Conservation (phyloP, 2,113 vertebrate genomes). For the Poecilia latipinna region DNA sequence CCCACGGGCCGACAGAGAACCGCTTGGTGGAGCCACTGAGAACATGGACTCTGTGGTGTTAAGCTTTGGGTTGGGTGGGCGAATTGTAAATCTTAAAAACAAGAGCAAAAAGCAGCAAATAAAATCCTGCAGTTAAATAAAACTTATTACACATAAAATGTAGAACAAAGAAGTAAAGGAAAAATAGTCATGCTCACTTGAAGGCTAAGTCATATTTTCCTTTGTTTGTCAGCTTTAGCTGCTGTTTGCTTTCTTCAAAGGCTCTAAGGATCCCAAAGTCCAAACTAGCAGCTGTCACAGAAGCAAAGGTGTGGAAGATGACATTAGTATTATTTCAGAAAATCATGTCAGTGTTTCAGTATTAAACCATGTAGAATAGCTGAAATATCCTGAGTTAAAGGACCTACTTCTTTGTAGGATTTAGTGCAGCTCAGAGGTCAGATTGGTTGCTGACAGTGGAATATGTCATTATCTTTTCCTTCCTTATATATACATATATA, state of each 20-base stretch:
- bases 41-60: conserved; percentile 79
- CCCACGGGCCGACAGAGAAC: conserved; percentile 72
- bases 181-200: conserved; percentile 79
- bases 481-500: too few species aligned
- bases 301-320: conserved; percentile 4
- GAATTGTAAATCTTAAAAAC: conserved; percentile 82
- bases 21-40: conserved; percentile 79
- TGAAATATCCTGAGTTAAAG: not conserved
- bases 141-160: not conserved
- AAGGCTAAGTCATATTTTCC: conserved; percentile 87
- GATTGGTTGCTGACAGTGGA: too few species aligned
- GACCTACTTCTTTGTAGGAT: not conserved
- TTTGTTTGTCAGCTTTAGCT: conserved; percentile 86
- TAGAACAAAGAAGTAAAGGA: not conserved
- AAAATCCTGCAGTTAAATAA: not conserved
- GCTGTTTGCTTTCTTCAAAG: conserved; percentile 78
- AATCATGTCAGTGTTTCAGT: not conserved
- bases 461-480: too few species aligned
- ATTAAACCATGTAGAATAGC: not conserved
- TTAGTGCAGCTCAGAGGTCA: too few species aligned
- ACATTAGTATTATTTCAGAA: not conserved
- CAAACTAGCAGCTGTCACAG: conserved; percentile 80
- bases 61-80: conserved; percentile 42
- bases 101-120: not conserved
- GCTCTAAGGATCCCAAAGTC: conserved; percentile 88